phyloP scores from a whole-genome alignment of 2,888 invertebrate species.

The Yponomeuta sedellus region DNA sequence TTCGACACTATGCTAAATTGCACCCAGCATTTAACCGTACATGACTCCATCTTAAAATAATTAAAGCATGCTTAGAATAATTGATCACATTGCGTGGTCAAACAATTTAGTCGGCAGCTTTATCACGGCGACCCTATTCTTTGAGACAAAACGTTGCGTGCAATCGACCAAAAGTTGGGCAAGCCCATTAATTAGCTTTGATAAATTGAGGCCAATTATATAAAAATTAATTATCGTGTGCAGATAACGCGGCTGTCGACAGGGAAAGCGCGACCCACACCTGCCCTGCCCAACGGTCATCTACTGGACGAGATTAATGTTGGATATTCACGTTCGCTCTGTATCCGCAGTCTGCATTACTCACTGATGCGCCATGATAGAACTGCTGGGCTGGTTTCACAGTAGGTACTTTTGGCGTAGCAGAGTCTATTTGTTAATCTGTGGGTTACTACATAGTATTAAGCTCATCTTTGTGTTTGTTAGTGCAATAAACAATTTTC shows the following conservation, averaged over 20 bases:
- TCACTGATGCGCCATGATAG: too few relatives aligned
- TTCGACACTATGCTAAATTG: not conserved
- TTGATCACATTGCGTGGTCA: slow-evolving; percentile 2
- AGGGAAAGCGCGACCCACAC: slow-evolving; percentile 15
- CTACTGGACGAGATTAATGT: not conserved
- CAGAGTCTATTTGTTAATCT: too few relatives aligned
- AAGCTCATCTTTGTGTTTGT: too few relatives aligned
- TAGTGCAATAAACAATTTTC: too few relatives aligned
- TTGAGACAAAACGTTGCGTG: not conserved
- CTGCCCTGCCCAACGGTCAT: not conserved
- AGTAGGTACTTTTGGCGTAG: too few relatives aligned
- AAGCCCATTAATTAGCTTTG: slow-evolving; percentile 18
- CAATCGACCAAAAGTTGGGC: slow-evolving; percentile 4
- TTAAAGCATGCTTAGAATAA: not conserved
- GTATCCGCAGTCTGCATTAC: not conserved
- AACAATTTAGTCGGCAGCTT: not conserved
- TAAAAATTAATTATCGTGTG: slow-evolving; percentile 18
- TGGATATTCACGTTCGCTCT: not conserved
- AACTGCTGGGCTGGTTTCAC: too few relatives aligned
- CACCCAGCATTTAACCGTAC: not conserved
- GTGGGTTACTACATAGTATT: too few relatives aligned
- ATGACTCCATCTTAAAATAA: not conserved
- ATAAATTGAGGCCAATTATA: slow-evolving; percentile 18
- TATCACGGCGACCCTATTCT: not conserved
- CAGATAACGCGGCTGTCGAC: slow-evolving; percentile 9